Evolutionary conservation across 2,113 vertebrate species (phyloP).

Genomic region (Peromyscus leucopus): DNA sequence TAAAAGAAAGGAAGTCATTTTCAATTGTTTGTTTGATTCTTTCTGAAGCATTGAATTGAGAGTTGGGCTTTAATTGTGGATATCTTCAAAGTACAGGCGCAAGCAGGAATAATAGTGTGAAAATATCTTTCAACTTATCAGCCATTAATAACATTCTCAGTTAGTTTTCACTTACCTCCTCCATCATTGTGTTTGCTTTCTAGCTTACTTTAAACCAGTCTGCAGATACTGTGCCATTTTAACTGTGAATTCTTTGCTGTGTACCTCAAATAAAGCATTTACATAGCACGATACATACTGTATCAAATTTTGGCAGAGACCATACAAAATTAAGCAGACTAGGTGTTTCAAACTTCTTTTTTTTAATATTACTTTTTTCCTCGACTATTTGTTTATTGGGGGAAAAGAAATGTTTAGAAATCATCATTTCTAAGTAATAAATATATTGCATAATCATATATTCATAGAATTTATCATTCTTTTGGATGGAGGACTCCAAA

Average conservation of each 20-base stretch:
- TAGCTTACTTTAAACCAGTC: background rate
- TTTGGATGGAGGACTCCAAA: background rate
- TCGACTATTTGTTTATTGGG: background rate
- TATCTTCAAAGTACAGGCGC: background rate
- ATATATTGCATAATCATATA: background rate
- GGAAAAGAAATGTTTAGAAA: background rate
- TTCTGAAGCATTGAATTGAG: slow-evolving; percentile 10
- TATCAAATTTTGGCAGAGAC: background rate
- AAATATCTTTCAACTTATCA: background rate
- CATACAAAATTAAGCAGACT: slow-evolving; percentile 16
- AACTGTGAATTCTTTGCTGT: background rate
- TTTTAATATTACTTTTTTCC: background rate
- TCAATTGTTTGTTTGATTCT: slow-evolving; percentile 10
- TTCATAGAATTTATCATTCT: background rate
- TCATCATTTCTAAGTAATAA: background rate
- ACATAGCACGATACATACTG: background rate
- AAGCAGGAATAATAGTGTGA: background rate
- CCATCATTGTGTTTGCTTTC: slow-evolving; percentile 11
- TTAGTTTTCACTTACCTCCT: background rate
- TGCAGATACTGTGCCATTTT: background rate
- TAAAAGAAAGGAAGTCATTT: slow-evolving; percentile 8
- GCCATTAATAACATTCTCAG: background rate
- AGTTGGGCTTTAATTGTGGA: background rate
- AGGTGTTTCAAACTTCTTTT: background rate
- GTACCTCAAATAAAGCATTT: background rate